Evolutionary conservation across 2,113 vertebrate genomes (phyloP), one percentile per base, ranked within the genome.

Genomic region (Polypterus bichir): DNA sequence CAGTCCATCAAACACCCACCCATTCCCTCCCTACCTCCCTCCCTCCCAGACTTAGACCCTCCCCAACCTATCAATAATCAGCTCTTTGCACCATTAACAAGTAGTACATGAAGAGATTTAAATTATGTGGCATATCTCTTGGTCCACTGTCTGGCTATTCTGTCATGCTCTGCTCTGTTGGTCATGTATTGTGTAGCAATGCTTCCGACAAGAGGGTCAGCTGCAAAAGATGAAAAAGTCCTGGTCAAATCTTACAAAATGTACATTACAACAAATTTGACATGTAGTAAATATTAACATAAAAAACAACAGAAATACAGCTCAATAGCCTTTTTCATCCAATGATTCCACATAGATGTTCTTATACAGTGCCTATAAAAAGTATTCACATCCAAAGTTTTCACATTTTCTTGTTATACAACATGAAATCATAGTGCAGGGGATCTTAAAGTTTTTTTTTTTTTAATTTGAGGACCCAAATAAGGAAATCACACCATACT

Each of bases 81-180:
- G 85, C 87, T 86, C 81, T 86, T 81, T 83, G 76, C 78, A 80
- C 83, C 79, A 81, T 79, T 80, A 83, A 87, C 75, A 58, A 77
- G 75, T 75, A 79, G 79, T 3, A 74, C 66, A 69, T 71, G 76
- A 73, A 69, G 68, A 70, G 2, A n/a, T 74, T 61, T 74, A 64
- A 54, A 68, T 82, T 90, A 97, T 88, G 93, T 96, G 68, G 93
- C 93, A 0, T 97, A 97, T 86, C 93, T 80, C 81, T 94, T 96
- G 71, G 93, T 96, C 93, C 93, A 97, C 74, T 96, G 93, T 87
- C 92, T 90, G 89, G 93, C 93, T 84, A 92, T 95, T 76, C 91
- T 86, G 89, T 96, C 93, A 70, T 97, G 93, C 75, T 97, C 93
- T 60, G 88, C 91, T 92, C 93, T 93, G 93, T 97, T 97, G 70